These are phyloP conservation scores for Corapipo altera DNA, from an alignment of 2,113 vertebrate genomes.

Conservation along the genomic window DNA sequence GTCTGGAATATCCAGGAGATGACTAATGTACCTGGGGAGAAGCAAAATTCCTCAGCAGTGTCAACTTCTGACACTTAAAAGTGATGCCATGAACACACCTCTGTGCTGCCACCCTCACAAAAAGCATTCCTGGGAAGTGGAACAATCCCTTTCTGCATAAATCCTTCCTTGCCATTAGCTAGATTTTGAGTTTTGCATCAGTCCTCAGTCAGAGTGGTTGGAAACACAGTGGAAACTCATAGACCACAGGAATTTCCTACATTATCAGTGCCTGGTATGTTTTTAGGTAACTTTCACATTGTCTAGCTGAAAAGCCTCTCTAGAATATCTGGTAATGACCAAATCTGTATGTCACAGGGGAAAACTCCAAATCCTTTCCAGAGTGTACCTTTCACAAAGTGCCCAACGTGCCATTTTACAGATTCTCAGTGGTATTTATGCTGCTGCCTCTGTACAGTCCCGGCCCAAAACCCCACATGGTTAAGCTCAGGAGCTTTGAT, in stretches of 20 bases:
- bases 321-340: background rate
- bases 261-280: background rate
- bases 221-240: background rate
- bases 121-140: background rate
- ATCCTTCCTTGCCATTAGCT: background rate
- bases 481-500: background rate
- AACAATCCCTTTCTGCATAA: background rate
- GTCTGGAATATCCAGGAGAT: background rate
- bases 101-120: background rate
- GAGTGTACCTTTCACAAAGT: rapidly evolving
- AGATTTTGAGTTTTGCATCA: background rate
- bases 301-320: background rate
- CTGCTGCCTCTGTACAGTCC: background rate
- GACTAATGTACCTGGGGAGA: background rate
- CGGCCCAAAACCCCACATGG: background rate
- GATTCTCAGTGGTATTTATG: background rate
- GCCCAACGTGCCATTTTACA: rapidly evolving
- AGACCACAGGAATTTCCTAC: background rate
- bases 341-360: background rate
- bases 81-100: background rate
- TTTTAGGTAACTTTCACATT: background rate
- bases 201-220: background rate
- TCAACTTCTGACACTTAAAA: background rate
- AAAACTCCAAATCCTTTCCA: background rate
- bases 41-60: background rate